Base-by-base conservation (phyloP, 2,888 invertebrate genomes). In the Dascillus cervinus region DNA sequence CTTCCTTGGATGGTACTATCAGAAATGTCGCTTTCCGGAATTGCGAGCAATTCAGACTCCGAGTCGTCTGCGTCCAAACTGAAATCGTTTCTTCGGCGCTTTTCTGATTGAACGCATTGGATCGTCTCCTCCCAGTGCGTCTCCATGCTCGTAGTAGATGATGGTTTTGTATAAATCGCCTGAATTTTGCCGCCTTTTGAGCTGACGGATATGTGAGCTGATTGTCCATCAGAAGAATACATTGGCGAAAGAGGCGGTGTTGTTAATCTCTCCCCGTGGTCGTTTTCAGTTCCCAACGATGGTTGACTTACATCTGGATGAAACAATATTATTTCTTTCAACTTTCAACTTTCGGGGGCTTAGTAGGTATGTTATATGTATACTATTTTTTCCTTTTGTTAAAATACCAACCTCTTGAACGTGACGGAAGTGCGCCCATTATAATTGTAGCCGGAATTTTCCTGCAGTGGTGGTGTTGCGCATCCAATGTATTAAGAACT, bases 401-500 rank as follows among this genome's bases (percentile, higher is more conserved):
- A n/a, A n/a, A n/a, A n/a, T n/a, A n/a, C n/a, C n/a, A n/a, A 80
- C 82, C 82, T 69, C 81, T 69, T 1, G 79, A 76, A 43, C 79
- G 64, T 10, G 75, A 71, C 3, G 77, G 72, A 23, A 79, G 77
- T 32, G 77, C 79, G 58, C 83, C 80, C 66, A 87, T 75, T 24
- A 87, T 72, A 46, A 88, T 79, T 2, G 79, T 78, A 4, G 85
- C 82, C 24, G 88, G 87, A 38, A 89, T 81, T 46, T 85, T 75
- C 57, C 82, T 79, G 65, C 96, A 96, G 39, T 82, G 82, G 65
- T 96, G 96, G 58, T 89, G 84, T 60, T 92, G 91, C 3, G 83
- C 80, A 59, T 91, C 88, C 42, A 98, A 69, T 0, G 95, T 92
- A 64, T 91, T 92, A 36, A 97, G 72, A 9, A 95, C 86, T 47